Conservation (phyloP, 2,888 invertebrate genomes). For the Brassicogethes aeneus region DNA sequence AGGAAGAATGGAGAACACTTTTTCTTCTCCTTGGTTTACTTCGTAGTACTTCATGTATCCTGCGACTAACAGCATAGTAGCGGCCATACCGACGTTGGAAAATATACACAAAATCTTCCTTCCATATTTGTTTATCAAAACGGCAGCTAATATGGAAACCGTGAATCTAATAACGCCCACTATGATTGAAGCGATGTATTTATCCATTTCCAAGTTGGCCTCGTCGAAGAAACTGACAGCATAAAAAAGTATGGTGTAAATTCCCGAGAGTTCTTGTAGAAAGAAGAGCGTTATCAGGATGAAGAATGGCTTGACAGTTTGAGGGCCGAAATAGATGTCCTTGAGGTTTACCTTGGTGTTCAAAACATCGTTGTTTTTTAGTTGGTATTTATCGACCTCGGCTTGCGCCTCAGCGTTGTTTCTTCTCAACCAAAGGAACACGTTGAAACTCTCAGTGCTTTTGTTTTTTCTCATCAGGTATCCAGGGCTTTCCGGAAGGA, state of each 20-base stretch:
- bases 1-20: slow-evolving; percentile 37
- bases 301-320: slow-evolving; percentile 58
- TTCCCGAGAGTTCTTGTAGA: slow-evolving; percentile 63
- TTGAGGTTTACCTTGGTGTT: slow-evolving; percentile 18
- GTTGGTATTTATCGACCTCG: slow-evolving; percentile 50
- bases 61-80: slow-evolving; percentile 46
- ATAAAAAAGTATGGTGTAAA: slow-evolving; percentile 64
- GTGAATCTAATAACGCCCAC: slow-evolving; percentile 58
- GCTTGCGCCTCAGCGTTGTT: slow-evolving; percentile 53
- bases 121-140: slow-evolving; percentile 54
- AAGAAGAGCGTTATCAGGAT: slow-evolving; percentile 58
- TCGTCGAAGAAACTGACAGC: slow-evolving; percentile 63
- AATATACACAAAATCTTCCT: slow-evolving; percentile 54
- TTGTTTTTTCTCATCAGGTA: slow-evolving; percentile 55
- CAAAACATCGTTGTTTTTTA: slow-evolving; percentile 16
- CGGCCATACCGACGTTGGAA: slow-evolving; percentile 56
- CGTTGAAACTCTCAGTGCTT: slow-evolving; percentile 50
- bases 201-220: slow-evolving; percentile 53
- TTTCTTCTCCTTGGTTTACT: slow-evolving; percentile 24
- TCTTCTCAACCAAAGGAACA: slow-evolving; percentile 57
- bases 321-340: slow-evolving; percentile 40
- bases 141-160: slow-evolving; percentile 59
- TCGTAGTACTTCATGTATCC: slow-evolving; percentile 36
- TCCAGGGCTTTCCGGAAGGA: slow-evolving; percentile 61
- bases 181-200: slow-evolving; percentile 59